Conservation (phyloP, 1,140 invertebrate species). For the Drosophila repletoides region DNA sequence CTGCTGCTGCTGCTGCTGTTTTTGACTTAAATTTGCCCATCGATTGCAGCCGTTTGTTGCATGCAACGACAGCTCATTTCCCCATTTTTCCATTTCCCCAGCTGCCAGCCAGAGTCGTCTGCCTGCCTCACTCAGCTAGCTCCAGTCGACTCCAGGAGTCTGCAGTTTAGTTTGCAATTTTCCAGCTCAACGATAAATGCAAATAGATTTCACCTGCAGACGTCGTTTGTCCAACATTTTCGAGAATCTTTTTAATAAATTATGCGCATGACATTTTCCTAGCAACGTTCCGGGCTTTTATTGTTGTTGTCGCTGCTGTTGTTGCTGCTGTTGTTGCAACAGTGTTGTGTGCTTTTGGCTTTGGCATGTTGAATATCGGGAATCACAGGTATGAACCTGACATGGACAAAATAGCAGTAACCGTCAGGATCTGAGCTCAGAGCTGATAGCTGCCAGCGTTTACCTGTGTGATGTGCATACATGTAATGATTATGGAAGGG, state of each 20-base stretch:
- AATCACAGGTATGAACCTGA: conserved; percentile 76
- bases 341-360: conserved; percentile 55
- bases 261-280: conserved; percentile 71
- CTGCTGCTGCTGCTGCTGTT: neutral
- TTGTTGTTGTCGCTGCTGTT: conserved; percentile 23
- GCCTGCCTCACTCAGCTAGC: conserved; percentile 41
- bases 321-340: conserved; percentile 28
- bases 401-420: conserved; percentile 65
- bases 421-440: conserved; percentile 21
- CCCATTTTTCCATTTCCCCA: conserved; percentile 16
- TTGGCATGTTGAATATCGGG: conserved; percentile 59
- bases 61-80: conserved; percentile 39
- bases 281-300: conserved; percentile 22
- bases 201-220: conserved; percentile 81
- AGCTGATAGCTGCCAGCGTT: conserved; percentile 12
- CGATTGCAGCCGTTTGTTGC: conserved; percentile 31
- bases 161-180: conserved; percentile 78
- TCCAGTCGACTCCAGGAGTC: too few species aligned
- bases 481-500: neutral
- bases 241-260: conserved; percentile 75
- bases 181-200: conserved; percentile 80
- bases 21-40: conserved; percentile 9
- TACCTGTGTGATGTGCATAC: conserved; percentile 40
- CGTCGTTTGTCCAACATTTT: conserved; percentile 75
- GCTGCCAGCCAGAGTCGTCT: neutral